Evolutionary conservation across 2,888 invertebrate species (phyloP).

Genomic region (Spilarctia lutea): DNA sequence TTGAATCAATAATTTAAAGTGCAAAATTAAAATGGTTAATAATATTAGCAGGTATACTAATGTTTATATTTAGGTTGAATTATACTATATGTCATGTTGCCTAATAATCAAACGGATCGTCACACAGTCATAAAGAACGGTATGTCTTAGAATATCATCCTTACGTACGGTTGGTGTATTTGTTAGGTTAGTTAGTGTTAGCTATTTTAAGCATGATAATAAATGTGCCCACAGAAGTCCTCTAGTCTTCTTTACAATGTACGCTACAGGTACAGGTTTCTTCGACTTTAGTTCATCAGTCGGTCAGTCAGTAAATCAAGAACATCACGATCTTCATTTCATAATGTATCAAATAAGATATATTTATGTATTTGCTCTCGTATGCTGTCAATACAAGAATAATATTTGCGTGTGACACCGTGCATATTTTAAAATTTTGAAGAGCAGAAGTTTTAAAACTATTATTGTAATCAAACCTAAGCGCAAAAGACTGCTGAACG

Average conservation of each 20-base stretch:
- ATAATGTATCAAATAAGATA: too few relatives aligned
- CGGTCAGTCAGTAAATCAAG: too few relatives aligned
- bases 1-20: neutral
- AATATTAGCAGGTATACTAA: too few relatives aligned
- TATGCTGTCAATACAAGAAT: too few relatives aligned
- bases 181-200: too few relatives aligned
- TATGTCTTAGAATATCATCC: neutral
- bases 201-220: neutral
- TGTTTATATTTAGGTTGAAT: neutral
- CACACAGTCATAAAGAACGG: neutral
- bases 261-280: neutral
- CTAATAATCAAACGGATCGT: neutral
- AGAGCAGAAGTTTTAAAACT: neutral
- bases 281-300: neutral
- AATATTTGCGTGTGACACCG: neutral
- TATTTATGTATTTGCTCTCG: neutral
- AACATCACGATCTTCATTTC: too few relatives aligned
- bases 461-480: too few relatives aligned
- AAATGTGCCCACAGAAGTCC: neutral
- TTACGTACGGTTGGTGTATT: neutral
- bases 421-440: neutral
- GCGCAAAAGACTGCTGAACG: too few relatives aligned
- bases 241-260: neutral
- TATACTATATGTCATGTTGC: too few relatives aligned
- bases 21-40: too few relatives aligned